A percentile compares a stretch with the other conserved stretches of the same genome.
phyloP scores from a whole-genome alignment of 2,797 vertebrate genomes.

The Crocodylus rhombifer region DNA sequence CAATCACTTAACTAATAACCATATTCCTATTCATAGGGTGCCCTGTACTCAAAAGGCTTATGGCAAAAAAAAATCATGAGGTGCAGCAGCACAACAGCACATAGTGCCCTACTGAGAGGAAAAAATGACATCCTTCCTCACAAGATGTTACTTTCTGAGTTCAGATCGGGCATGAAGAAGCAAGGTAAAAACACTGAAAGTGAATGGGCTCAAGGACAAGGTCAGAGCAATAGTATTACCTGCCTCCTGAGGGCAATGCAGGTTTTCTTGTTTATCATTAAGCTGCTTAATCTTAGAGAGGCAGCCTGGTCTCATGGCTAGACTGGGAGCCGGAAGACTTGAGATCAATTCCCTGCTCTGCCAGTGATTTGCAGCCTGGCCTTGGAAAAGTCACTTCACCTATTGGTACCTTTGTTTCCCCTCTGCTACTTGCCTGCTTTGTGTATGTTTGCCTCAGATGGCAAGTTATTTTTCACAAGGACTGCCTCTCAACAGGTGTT shows the following conservation, averaged over 20 bases:
- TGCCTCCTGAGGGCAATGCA: neutral
- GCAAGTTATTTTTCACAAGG: neutral
- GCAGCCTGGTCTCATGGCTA: neutral
- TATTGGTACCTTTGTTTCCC: neutral
- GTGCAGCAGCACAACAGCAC: neutral
- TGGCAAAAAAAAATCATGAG: neutral
- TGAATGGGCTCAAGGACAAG: neutral
- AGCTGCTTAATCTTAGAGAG: neutral
- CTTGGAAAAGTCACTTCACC: neutral
- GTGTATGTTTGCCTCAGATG: neutral
- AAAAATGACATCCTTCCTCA: neutral
- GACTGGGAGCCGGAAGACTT: neutral
- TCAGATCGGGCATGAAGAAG: neutral
- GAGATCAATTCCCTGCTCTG: neutral
- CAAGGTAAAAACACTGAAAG: neutral
- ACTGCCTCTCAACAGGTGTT: neutral
- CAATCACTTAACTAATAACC: slow-evolving; percentile 7
- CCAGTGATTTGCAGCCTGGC: neutral
- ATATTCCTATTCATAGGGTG: neutral
- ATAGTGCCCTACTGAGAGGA: neutral
- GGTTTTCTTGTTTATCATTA: neutral
- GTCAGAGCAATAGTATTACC: fast-evolving
- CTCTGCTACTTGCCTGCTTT: neutral
- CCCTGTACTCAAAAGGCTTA: neutral
- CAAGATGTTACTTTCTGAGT: neutral